Evolutionary conservation across 2,797 vertebrate species (phyloP).

Genomic region (Gastrophryne carolinensis): DNA sequence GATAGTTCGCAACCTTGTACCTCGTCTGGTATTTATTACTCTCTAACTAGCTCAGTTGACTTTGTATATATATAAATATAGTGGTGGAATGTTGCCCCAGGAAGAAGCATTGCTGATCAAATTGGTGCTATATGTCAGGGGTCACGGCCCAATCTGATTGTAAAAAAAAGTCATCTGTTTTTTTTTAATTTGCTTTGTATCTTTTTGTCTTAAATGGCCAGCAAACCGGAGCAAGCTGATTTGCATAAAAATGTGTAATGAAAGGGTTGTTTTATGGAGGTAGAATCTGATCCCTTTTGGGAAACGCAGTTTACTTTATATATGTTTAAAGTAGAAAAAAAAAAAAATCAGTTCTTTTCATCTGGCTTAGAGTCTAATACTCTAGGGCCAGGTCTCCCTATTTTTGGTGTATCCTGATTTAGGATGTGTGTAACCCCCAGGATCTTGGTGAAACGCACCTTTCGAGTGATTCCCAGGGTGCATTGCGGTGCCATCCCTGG

Average conservation of each 20-base stretch:
- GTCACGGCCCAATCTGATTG: slow-evolving; percentile 64
- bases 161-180: slow-evolving; percentile 57
- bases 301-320: too few species aligned
- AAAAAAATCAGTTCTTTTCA: too few species aligned
- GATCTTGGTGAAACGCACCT: too few species aligned
- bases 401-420: too few species aligned
- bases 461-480: too few species aligned
- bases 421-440: too few species aligned
- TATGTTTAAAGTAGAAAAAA: too few species aligned
- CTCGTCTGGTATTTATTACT: slow-evolving; percentile 35
- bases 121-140: slow-evolving; percentile 67
- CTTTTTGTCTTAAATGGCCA: background rate
- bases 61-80: slow-evolving; percentile 18
- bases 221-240: background rate
- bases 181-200: slow-evolving; percentile 1
- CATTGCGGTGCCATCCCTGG: too few species aligned
- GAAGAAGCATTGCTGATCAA: slow-evolving; percentile 43
- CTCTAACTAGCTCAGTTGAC: background rate
- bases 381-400: too few species aligned
- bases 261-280: too few species aligned
- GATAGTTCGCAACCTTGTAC: background rate
- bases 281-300: too few species aligned
- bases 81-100: background rate
- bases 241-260: background rate
- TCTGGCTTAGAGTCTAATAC: too few species aligned